Evolutionary conservation across 35 echinoderm and acorn worm species (phyloP), one percentile per base, ranked within the genome.

Genomic region (Holothuria glaberrima): DNA sequence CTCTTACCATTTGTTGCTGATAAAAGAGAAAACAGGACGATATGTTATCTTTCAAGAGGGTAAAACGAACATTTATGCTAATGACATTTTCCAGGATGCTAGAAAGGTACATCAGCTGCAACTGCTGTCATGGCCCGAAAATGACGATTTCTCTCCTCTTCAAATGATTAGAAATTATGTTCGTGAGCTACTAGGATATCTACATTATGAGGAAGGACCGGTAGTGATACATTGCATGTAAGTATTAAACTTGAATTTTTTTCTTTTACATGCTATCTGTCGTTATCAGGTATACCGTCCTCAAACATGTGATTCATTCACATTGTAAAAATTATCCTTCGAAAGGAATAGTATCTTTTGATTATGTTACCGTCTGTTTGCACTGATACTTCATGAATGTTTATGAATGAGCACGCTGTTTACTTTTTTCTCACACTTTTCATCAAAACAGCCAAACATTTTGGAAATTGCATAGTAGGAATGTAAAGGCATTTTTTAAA

Each of bases 211-310:
- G 19, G 13, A 14, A 30, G 75, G 33, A 41, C 75, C 75, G 18
- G 45, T 34, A n/a, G 30, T 79, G 34, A 36, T 79, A 79, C 75
- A 79, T 6, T 79, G 75, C 34, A 79, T 79, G 75, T 79, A 79
- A 79, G 75, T 30, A 41, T 24, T n/a, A 17, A 28, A 16, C 29
- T 73, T 27, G 69, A 16, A n/a, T 73, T 73, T n/a, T n/a, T 16
- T 24, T 28, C 14, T n/a, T n/a, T n/a, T n/a, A n/a, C n/a, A n/a
- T n/a, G n/a, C n/a, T n/a, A n/a, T n/a, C n/a, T n/a, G n/a, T n/a
- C n/a, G n/a, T n/a, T n/a, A n/a, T n/a, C n/a, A n/a, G n/a, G n/a
- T n/a, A n/a, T n/a, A n/a, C n/a, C n/a, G n/a, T n/a, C n/a, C n/a
- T n/a, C n/a, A n/a, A n/a, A n/a, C n/a, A n/a, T n/a, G n/a, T n/a